phyloP scores from a whole-genome alignment of 1,140 invertebrate genomes.

The Palaemon carinicauda region DNA sequence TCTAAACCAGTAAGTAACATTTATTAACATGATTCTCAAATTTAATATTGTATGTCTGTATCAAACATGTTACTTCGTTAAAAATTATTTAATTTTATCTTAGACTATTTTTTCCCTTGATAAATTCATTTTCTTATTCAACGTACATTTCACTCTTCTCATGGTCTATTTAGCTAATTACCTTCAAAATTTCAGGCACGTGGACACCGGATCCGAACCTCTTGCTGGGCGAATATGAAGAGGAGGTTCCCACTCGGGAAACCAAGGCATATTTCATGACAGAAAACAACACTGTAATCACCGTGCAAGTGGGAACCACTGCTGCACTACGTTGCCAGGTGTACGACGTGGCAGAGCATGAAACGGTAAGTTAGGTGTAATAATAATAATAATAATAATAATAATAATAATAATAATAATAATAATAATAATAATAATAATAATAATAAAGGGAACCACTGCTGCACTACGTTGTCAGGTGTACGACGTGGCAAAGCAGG shows the following conservation, averaged over 20 bases:
- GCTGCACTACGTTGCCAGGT: constrained; percentile 36
- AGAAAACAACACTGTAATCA: constrained; percentile 32
- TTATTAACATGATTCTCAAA: no score
- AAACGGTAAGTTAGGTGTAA: constrained; percentile 13
- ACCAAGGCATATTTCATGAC: constrained; percentile 49
- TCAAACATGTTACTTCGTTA: no score
- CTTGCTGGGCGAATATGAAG: constrained; percentile 34
- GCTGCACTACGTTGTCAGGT: no score
- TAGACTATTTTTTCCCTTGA: background rate
- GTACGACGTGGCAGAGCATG: constrained; percentile 37
- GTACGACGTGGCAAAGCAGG: no score
- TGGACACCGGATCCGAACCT: constrained; percentile 20
- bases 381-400: no score
- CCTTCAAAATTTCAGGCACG: background rate
- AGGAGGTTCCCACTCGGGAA: constrained; percentile 6
- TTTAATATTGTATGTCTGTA: no score
- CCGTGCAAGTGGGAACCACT: constrained; percentile 36
- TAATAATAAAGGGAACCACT: no score
- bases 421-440: no score
- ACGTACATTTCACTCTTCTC: background rate
- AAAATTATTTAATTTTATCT: no score
- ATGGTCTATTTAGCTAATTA: background rate
- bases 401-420: no score
- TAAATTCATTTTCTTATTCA: background rate
- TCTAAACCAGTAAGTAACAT: no score